A percentile compares a stretch with the other conserved stretches of the same genome.
Conservation (phyloP, 2,888 invertebrate genomes). For the Helleia helle region DNA sequence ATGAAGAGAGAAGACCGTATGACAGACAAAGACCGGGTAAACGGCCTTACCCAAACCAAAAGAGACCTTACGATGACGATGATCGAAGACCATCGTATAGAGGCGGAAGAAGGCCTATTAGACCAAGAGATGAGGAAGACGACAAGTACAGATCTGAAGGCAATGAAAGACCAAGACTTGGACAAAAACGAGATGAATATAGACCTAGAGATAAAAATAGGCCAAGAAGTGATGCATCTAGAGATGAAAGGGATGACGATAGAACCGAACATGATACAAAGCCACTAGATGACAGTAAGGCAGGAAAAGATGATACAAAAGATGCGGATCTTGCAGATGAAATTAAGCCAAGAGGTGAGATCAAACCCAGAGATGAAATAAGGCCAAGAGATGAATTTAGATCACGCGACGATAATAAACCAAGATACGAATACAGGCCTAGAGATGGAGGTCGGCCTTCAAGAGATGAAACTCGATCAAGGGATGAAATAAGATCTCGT, state of each 20-base stretch:
- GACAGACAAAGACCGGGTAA: conserved; percentile 50
- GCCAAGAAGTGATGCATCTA: conserved; percentile 25
- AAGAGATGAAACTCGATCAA: conserved; percentile 21
- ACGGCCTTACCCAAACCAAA: conserved; percentile 33
- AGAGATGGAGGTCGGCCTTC: conserved; percentile 16
- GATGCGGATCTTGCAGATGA: conserved; percentile 26
- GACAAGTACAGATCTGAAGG: conserved; percentile 29
- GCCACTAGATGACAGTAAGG: conserved; percentile 29
- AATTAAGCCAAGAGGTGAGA: conserved; percentile 19
- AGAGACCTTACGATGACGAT: conserved; percentile 50
- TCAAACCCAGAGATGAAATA: conserved; percentile 22
- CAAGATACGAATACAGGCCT: conserved; percentile 28
- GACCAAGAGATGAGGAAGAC: conserved; percentile 35
- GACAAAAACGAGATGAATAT: conserved; percentile 21
- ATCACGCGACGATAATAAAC: conserved; percentile 28
- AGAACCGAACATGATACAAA: conserved; percentile 27
- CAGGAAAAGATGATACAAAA: conserved; percentile 22
- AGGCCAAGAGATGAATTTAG: conserved; percentile 35
- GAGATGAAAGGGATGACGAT: conserved; percentile 32
- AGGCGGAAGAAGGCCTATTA: conserved; percentile 33
- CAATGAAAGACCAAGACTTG: conserved; percentile 24
- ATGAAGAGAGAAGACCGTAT: conserved; percentile 48
- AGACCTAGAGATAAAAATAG: conserved; percentile 31
- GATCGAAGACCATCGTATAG: conserved; percentile 35
- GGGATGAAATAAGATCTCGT: conserved; percentile 28